Evolutionary conservation across 1,140 invertebrate species (phyloP), one percentile per base, ranked within the genome.

Genomic region (Condylostylus longicornis): DNA sequence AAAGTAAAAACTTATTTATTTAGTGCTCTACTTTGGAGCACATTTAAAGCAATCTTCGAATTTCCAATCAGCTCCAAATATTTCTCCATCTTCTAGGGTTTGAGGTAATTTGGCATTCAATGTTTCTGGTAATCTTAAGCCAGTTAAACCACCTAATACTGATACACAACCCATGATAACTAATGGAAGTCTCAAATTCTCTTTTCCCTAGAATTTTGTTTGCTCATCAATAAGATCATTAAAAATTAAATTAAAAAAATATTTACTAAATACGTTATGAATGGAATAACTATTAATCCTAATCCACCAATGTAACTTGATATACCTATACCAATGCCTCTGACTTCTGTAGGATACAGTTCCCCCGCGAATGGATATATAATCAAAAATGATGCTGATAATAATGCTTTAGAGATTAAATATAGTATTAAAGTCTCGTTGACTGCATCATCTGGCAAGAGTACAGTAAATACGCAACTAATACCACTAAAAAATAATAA

Each of bases 351-450:
- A 1, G 86, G 85, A 61, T 87, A 88, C 10, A 89, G 60, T 64
- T 90, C 86, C 4, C 83, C 84, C 47, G 85, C 84, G 55, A 88
- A 88, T 2, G 86, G 82, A 61, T 89, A 89, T 41, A 91, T 84
- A 13, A 90, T 84, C 18, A 88, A 65, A 62, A 91, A 93, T 1
- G 86, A 85, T 5, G 84, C 84, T 1, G 86, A 89, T 58, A 91
- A 85, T 30, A 82, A 72, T 43, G 83, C 88, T 61, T 91, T 91
- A 3, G 86, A 89, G 45, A 89, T 65, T 9, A 93, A 64, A 52
- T 83, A 90, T 8, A 93, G 58, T 18, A 79, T 64, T 18, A 88
- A 55, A 5, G 82, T 85, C 45, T 73, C 66, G 12, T 66, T 70
- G 27, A 77, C 69, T 18, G 79, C 77, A 63, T 83, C 82, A 49